Evolutionary conservation across 2,113 vertebrate genomes (phyloP).

Genomic region (Gavialis gangeticus): DNA sequence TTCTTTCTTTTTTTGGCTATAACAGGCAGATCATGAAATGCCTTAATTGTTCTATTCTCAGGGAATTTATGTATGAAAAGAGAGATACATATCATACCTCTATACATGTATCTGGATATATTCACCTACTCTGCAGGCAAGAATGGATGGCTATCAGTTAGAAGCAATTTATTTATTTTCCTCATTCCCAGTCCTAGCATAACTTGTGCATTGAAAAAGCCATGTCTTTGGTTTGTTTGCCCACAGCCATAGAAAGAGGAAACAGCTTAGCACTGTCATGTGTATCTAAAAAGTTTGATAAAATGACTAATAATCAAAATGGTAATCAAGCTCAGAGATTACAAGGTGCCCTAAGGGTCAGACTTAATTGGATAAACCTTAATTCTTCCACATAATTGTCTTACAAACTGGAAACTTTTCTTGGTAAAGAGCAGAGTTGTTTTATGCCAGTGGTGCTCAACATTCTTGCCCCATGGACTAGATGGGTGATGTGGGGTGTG

Average conservation of each 20-base stretch:
- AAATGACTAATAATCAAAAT: not conserved
- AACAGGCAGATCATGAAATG: not conserved
- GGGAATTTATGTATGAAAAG: not conserved
- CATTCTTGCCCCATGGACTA: no score
- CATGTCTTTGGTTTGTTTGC: not conserved
- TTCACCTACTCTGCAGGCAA: not conserved
- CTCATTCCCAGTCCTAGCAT: not conserved
- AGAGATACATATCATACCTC: not conserved
- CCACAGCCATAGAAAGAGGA: not conserved
- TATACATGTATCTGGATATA: no score
- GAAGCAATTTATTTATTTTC: not conserved
- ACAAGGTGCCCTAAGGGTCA: not conserved
- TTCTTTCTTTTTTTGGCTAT: not conserved
- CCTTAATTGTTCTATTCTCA: not conserved
- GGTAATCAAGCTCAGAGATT: not conserved
- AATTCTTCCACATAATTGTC: not conserved
- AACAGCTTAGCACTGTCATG: not conserved
- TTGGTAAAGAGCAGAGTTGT: not conserved
- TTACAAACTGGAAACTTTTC: not conserved
- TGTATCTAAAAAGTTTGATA: not conserved
- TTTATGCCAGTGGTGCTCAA: not conserved
- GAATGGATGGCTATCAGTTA: not conserved
- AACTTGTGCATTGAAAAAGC: not conserved
- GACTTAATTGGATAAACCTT: not conserved
- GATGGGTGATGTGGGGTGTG: no score